Conservation (phyloP, 2,888 invertebrate species). For the Adela reaumurella region DNA sequence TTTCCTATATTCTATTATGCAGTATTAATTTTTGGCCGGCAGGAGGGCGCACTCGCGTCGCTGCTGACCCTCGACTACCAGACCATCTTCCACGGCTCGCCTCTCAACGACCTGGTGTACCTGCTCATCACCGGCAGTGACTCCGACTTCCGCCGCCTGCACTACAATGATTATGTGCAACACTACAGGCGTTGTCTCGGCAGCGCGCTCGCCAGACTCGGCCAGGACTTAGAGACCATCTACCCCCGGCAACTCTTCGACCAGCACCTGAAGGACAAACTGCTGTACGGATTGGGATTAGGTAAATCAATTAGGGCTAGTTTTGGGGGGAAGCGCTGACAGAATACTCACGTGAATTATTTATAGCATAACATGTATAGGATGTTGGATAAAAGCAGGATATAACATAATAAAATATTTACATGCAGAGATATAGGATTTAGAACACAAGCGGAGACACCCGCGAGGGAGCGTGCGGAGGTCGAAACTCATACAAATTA, state of each 20-base stretch:
- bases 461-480: too few relatives aligned
- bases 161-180: conserved; percentile 3
- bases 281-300: background rate
- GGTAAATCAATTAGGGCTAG: background rate
- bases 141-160: conserved; percentile 2
- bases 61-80: conserved; percentile 7
- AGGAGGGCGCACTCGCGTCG: conserved; percentile 1
- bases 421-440: too few relatives aligned
- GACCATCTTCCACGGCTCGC: conserved; percentile 6
- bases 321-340: background rate
- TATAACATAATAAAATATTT: too few relatives aligned
- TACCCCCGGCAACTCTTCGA: background rate
- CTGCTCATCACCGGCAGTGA: conserved; percentile 8
- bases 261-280: background rate
- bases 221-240: background rate
- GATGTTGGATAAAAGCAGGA: too few relatives aligned
- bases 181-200: conserved; percentile 1
- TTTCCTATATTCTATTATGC: too few relatives aligned
- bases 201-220: background rate
- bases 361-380: too few relatives aligned
- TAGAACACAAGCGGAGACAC: too few relatives aligned
- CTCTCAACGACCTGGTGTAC: conserved; percentile 7
- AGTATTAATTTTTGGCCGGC: too few relatives aligned
- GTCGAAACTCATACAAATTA: too few relatives aligned
- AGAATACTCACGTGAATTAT: too few relatives aligned